These are phyloP conservation scores for Sciaenops ocellatus DNA, from an alignment of 2,797 vertebrate genomes.

Conservation along the genomic window DNA sequence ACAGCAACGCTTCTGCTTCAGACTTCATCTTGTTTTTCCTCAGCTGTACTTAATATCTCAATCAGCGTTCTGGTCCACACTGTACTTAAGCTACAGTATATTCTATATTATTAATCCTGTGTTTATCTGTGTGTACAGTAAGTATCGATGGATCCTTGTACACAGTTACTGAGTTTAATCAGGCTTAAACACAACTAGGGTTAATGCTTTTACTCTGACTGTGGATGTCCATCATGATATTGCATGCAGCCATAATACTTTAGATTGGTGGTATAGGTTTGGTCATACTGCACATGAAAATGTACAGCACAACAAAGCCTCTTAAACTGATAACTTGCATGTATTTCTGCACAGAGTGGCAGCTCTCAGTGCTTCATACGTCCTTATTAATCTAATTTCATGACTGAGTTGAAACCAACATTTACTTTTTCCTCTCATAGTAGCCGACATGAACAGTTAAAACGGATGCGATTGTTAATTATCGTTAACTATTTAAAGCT, in stretches of 20 bases:
- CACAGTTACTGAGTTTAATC: constrained; percentile 47
- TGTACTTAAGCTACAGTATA: not conserved
- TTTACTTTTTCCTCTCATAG: constrained; percentile 20
- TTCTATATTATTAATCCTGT: constrained; percentile 50
- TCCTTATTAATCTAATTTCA: constrained; percentile 48
- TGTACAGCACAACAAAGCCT: constrained; percentile 43
- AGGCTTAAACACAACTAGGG: constrained; percentile 52
- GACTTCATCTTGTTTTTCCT: constrained; percentile 10
- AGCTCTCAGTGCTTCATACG: constrained; percentile 24
- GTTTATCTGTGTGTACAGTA: constrained; percentile 45
- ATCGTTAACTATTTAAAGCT: constrained; percentile 14
- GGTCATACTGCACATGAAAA: constrained; percentile 43
- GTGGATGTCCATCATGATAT: constrained; percentile 37
- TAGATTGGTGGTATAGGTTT: constrained; percentile 38
- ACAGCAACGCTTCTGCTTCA: constrained; percentile 6
- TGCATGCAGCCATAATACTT: constrained; percentile 28
- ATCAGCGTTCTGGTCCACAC: constrained; percentile 11
- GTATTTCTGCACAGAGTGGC: constrained; percentile 31
- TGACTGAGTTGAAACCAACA: constrained; percentile 27
- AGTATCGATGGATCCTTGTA: constrained; percentile 50
- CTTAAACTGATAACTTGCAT: constrained; percentile 37
- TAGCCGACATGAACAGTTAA: not conserved
- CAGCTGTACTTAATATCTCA: constrained; percentile 12
- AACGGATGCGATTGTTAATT: constrained; percentile 15
- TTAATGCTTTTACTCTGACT: constrained; percentile 40